phyloP scores from a whole-genome alignment of 2,113 vertebrate genomes.

The Coregonus clupeaformis region DNA sequence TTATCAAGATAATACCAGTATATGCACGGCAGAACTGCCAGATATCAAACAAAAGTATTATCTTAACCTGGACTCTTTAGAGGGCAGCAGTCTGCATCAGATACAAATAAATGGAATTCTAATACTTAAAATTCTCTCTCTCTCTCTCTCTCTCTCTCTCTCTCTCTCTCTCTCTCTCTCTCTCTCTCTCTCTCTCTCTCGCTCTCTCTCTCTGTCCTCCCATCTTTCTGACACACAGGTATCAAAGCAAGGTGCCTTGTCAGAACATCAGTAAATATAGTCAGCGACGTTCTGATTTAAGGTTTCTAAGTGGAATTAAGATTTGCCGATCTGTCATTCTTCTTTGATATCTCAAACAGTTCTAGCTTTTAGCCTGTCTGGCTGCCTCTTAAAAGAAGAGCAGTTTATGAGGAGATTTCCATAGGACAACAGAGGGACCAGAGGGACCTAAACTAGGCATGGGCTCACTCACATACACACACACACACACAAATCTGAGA shows the following conservation, averaged over 20 bases:
- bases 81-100: background rate
- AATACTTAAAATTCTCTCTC: background rate
- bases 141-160: background rate
- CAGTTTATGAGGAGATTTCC: background rate
- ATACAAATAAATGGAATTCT: background rate
- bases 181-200: background rate
- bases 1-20: no score
- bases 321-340: constrained; percentile 50
- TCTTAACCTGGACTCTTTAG: background rate
- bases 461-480: background rate
- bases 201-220: background rate
- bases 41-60: background rate
- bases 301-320: constrained; percentile 42
- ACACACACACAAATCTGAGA: no score
- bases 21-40: no score
- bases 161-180: background rate
- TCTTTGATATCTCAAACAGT: constrained; percentile 34
- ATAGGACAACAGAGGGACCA: background rate
- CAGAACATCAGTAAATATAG: constrained; percentile 48
- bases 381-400: constrained; percentile 2
- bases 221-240: constrained; percentile 48
- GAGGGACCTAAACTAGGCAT: background rate
- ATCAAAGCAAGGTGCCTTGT: constrained; percentile 54
- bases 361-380: constrained; percentile 26
- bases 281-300: constrained; percentile 41